phyloP scores from a whole-genome alignment of 2,797 vertebrate genomes.

The Karalla daura region DNA sequence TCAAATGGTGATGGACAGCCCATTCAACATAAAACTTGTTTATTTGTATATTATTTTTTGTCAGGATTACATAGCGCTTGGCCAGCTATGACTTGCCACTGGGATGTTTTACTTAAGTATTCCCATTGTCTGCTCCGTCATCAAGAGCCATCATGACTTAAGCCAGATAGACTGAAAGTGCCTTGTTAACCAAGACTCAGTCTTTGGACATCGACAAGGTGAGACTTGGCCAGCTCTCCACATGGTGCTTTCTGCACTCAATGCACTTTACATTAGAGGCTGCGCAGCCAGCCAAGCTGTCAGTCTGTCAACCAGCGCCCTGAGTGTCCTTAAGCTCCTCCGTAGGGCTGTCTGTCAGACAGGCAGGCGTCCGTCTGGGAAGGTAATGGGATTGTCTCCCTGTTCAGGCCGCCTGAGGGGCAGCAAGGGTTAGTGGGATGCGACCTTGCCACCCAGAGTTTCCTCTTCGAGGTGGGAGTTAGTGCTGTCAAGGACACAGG shows the following conservation, averaged over 20 bases:
- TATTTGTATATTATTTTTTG: constrained; percentile 27
- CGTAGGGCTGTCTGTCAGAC: constrained; percentile 50
- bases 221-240: constrained; percentile 22
- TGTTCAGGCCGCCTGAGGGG: constrained; percentile 67
- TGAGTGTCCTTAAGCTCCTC: constrained; percentile 66
- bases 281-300: constrained; percentile 37
- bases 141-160: constrained; percentile 48
- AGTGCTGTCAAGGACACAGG: constrained; percentile 71
- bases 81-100: constrained; percentile 26
- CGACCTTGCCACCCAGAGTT: constrained; percentile 76
- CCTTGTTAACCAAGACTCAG: constrained; percentile 53
- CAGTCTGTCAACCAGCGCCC: constrained; percentile 58
- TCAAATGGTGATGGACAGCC: constrained; percentile 38
- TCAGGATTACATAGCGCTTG: constrained; percentile 11
- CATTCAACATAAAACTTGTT: constrained; percentile 8
- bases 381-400: constrained; percentile 83
- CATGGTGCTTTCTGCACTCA: constrained; percentile 10
- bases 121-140: constrained; percentile 27
- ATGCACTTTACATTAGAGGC: constrained; percentile 35
- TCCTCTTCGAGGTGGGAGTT: constrained; percentile 53
- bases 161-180: constrained; percentile 32
- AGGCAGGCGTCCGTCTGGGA: constrained; percentile 67
- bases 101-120: constrained; percentile 18
- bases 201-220: constrained; percentile 30
- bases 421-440: constrained; percentile 76